Evolutionary conservation across 1,140 invertebrate genomes (phyloP).

Genomic region (Melitaea cinxia): DNA sequence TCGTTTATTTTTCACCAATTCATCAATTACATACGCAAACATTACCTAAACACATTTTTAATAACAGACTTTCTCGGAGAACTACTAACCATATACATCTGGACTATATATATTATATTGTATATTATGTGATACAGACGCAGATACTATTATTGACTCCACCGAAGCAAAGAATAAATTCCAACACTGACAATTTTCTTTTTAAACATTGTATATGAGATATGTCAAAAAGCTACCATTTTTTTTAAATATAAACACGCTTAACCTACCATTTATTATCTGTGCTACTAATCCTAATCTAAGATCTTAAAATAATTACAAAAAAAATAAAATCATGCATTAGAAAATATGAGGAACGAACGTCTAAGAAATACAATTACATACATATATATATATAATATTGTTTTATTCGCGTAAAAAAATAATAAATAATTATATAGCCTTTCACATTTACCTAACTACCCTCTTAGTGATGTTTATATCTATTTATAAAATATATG

Average conservation of each 20-base stretch:
- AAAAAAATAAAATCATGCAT: constrained; percentile 29
- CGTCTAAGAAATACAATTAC: constrained; percentile 34
- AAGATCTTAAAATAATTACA: constrained; percentile 20
- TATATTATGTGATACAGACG: constrained; percentile 21
- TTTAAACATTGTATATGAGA: constrained; percentile 22
- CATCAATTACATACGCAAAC: constrained; percentile 58
- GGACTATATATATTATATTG: constrained; percentile 33
- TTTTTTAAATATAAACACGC: constrained; percentile 23
- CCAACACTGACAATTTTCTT: constrained; percentile 17
- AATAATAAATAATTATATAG: constrained; percentile 45
- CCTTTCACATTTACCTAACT: constrained; percentile 39
- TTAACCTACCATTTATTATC: constrained; percentile 29
- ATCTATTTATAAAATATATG: constrained; percentile 26
- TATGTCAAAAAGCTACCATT: constrained; percentile 31
- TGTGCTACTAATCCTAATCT: constrained; percentile 23
- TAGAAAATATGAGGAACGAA: constrained; percentile 38
- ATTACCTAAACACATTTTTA: constrained; percentile 41
- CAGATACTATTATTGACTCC: constrained; percentile 21
- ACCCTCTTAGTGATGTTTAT: constrained; percentile 30
- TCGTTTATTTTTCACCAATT: constrained; percentile 63
- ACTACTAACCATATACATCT: constrained; percentile 26
- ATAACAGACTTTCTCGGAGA: constrained; percentile 26
- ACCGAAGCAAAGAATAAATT: constrained; percentile 34
- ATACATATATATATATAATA: not conserved
- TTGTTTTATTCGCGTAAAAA: constrained; percentile 41